Evolutionary conservation across 2,113 vertebrate species (phyloP).

Genomic region (Choloepus hoffmanni): DNA sequence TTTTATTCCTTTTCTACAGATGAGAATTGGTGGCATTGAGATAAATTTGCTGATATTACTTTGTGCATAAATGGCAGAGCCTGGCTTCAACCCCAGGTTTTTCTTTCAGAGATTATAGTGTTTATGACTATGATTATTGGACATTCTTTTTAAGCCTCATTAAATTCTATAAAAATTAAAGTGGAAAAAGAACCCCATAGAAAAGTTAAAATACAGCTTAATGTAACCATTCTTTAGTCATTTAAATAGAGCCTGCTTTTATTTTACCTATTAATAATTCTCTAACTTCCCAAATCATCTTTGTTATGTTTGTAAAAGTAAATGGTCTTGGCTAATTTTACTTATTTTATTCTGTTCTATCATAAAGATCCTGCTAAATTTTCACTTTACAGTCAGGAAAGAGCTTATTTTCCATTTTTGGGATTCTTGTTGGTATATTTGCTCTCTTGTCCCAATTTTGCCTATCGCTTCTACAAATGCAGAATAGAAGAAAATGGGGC

Average conservation of each 20-base stretch:
- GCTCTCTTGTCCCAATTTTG: background rate
- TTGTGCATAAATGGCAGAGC: background rate
- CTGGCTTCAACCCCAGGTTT: background rate
- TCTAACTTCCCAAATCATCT: background rate
- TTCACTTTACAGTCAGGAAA: background rate
- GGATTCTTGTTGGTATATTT: background rate
- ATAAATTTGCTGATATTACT: background rate
- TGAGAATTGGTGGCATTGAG: background rate
- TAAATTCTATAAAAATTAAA: constrained; percentile 26
- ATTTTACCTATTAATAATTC: background rate
- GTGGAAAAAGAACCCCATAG: background rate
- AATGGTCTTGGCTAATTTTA: background rate
- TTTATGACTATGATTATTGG: background rate
- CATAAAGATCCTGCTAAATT: background rate
- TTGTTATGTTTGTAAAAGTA: constrained; percentile 2
- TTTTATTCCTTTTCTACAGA: background rate
- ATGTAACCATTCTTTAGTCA: background rate
- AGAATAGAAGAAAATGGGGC: background rate
- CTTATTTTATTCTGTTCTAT: background rate
- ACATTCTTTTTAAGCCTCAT: background rate
- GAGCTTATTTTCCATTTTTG: background rate
- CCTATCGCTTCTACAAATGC: background rate
- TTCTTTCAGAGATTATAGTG: background rate
- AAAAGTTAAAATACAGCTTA: background rate
- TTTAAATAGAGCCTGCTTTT: background rate